phyloP scores from a whole-genome alignment of 2,888 invertebrate genomes.

The Malthinus seriepunctatus region DNA sequence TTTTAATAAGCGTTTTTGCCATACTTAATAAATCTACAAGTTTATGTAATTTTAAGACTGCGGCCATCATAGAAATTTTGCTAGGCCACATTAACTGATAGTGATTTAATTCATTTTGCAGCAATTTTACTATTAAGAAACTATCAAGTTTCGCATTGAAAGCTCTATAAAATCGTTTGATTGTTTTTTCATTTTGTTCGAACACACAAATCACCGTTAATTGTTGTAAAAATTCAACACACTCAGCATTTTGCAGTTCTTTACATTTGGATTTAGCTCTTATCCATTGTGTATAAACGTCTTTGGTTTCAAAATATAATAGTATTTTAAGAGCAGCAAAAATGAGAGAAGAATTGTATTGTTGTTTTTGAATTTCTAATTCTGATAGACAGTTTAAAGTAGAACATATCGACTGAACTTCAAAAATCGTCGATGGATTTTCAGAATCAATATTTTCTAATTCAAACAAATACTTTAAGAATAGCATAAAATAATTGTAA shows the following conservation, averaged over 20 bases:
- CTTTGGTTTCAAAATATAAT: constrained; percentile 29
- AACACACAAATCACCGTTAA: constrained; percentile 37
- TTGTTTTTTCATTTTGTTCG: constrained; percentile 23
- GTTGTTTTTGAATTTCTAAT: constrained; percentile 21
- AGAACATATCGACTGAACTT: constrained; percentile 2
- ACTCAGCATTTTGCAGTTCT: too few species aligned
- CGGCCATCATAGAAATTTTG: constrained; percentile 38
- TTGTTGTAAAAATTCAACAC: constrained; percentile 32
- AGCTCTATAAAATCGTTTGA: constrained; percentile 24
- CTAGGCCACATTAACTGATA: constrained; percentile 43
- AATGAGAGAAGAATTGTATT: constrained; percentile 31
- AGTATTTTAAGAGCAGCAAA: constrained; percentile 35
- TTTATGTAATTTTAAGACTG: constrained; percentile 36
- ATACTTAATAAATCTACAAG: constrained; percentile 33
- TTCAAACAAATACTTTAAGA: neutral
- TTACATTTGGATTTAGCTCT: constrained; percentile 32
- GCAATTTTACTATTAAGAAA: constrained; percentile 30
- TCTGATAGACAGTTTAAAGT: constrained; percentile 31
- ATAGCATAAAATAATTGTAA: constrained; percentile 13
- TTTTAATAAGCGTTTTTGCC: constrained; percentile 33
- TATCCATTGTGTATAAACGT: constrained; percentile 37
- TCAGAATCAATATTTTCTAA: constrained; percentile 9
- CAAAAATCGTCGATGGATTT: constrained; percentile 8
- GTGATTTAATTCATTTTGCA: constrained; percentile 38
- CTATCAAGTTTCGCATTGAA: constrained; percentile 24